phyloP scores from a whole-genome alignment of 2,888 invertebrate genomes.

The Oxyteleia sp. region DNA sequence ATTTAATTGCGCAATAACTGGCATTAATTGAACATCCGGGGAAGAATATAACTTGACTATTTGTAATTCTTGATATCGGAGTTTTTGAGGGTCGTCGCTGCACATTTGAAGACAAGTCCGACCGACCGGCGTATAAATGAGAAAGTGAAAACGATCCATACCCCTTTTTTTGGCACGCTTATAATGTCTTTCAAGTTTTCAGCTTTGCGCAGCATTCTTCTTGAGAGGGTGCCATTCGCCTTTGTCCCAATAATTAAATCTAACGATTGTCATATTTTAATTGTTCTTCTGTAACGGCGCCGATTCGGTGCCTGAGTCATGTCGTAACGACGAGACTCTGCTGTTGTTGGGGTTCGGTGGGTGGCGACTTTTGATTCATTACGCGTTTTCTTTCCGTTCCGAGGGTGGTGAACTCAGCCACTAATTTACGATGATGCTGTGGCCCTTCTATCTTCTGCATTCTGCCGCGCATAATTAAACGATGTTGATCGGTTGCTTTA shows the following conservation, averaged over 20 bases:
- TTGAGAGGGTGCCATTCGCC: conserved; percentile 77
- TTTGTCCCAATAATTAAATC: conserved; percentile 87
- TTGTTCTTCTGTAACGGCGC: conserved; percentile 82
- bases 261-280: conserved; percentile 87
- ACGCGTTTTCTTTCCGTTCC: conserved; percentile 75
- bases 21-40: conserved; percentile 51
- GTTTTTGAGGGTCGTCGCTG: conserved; percentile 39
- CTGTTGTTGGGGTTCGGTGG: conserved; percentile 73
- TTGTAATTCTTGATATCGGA: conserved; percentile 45
- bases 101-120: conserved; percentile 49
- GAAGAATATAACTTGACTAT: conserved; percentile 31
- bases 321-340: conserved; percentile 72
- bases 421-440: conserved; percentile 76
- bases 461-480: conserved; percentile 74
- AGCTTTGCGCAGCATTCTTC: conserved; percentile 83
- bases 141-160: conserved; percentile 70
- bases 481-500: conserved; percentile 76
- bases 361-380: conserved; percentile 77
- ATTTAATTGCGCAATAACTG: conserved; percentile 54
- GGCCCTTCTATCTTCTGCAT: conserved; percentile 73
- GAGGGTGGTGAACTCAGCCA: conserved; percentile 73
- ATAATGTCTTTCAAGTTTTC: conserved; percentile 85
- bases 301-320: conserved; percentile 74
- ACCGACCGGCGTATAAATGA: conserved; percentile 35
- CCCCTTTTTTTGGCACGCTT: conserved; percentile 82